Percentiles rank a stretch among this genome's conserved stretches.
phyloP scores from a whole-genome alignment of 2,888 invertebrate species.

The Torymus texanus region DNA sequence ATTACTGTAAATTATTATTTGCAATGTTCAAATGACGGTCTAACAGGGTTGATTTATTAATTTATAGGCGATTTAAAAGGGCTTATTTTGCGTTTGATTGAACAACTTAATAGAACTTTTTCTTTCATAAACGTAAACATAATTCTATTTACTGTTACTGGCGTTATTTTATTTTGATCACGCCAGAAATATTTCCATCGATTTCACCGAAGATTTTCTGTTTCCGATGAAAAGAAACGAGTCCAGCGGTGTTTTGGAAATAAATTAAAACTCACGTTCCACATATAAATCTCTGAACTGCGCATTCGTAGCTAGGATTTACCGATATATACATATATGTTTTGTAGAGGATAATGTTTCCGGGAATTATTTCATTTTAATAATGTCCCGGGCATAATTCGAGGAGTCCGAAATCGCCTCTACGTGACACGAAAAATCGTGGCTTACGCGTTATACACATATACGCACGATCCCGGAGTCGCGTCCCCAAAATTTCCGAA shows the following conservation, averaged over 20 bases:
- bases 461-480: neutral
- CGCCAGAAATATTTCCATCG: neutral
- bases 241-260: slow-evolving; percentile 8
- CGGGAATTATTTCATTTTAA: slow-evolving; percentile 51
- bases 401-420: slow-evolving; percentile 58
- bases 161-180: neutral
- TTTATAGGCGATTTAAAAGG: too few species aligned
- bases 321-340: slow-evolving; percentile 36
- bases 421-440: slow-evolving; percentile 63
- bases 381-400: slow-evolving; percentile 36
- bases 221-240: slow-evolving; percentile 26
- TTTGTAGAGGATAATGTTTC: slow-evolving; percentile 33
- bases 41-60: too few species aligned
- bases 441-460: slow-evolving; percentile 20
- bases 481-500: slow-evolving; percentile 59
- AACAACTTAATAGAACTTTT: too few species aligned
- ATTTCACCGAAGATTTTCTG: slow-evolving; percentile 28
- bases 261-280: slow-evolving; percentile 33
- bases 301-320: slow-evolving; percentile 27
- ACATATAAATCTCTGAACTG: slow-evolving; percentile 31
- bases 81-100: neutral
- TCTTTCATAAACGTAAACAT: too few species aligned
- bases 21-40: too few species aligned
- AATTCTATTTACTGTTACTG: neutral
- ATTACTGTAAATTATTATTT: too few species aligned